A percentile compares a stretch with the other conserved stretches of the same genome.
These are phyloP conservation scores for Eurystomus gularis DNA, from an alignment of 2,113 vertebrate species.

Conservation along the genomic window DNA sequence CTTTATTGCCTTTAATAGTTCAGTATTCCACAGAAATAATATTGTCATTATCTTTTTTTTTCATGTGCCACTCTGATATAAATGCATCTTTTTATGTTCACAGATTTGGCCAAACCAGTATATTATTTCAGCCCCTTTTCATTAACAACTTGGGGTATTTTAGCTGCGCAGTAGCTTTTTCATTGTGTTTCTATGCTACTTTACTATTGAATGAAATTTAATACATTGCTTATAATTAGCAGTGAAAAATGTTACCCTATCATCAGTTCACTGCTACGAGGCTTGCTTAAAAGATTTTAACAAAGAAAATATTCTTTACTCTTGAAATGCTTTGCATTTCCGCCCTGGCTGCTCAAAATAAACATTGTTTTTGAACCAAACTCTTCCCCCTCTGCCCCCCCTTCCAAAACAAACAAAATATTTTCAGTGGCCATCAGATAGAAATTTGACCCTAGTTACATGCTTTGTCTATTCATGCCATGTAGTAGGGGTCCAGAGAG, in stretches of 20 bases:
- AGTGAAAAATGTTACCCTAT: conserved; percentile 51
- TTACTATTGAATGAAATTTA: conserved; percentile 63
- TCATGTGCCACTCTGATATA: not conserved
- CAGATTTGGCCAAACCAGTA: conserved; percentile 35
- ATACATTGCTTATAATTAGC: conserved; percentile 64
- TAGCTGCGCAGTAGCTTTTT: conserved; percentile 50
- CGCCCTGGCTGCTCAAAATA: conserved; percentile 28
- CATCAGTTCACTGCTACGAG: conserved; percentile 48
- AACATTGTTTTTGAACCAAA: conserved; percentile 54
- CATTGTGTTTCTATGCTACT: conserved; percentile 35
- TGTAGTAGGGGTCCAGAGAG: not conserved
- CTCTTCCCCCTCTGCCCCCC: not conserved
- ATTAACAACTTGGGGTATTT: conserved; percentile 57
- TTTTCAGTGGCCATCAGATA: conserved; percentile 42
- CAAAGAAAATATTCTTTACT: conserved; percentile 64
- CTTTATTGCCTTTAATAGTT: conserved; percentile 16
- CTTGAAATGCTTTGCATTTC: conserved; percentile 30
- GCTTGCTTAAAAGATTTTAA: conserved; percentile 49
- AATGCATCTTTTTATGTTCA: conserved; percentile 38
- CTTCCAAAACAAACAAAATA: conserved; percentile 35
- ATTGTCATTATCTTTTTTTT: not conserved
- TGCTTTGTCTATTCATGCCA: conserved; percentile 22
- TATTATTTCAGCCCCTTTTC: conserved; percentile 64
- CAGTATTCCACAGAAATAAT: conserved; percentile 19
- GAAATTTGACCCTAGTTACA: conserved; percentile 46